A percentile compares a stretch with the other conserved stretches of the same genome.
Evolutionary conservation across 2,888 invertebrate species (phyloP).

Genomic region (Trachelus iudaicus): DNA sequence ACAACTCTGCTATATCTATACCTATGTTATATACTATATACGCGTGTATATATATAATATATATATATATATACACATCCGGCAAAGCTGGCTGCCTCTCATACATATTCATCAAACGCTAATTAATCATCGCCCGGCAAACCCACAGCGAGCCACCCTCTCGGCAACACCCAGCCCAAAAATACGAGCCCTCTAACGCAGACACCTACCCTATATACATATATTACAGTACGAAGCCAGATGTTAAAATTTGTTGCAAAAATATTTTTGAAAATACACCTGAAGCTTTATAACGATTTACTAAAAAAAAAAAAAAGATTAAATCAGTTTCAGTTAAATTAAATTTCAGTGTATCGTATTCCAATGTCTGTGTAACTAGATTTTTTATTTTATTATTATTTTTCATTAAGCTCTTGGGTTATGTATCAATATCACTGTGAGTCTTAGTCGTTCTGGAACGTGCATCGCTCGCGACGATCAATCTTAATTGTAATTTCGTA

Average conservation of each 20-base stretch:
- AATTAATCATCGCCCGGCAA: conserved; percentile 63
- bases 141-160: conserved; percentile 46
- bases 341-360: no score
- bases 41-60: background rate
- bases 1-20: conserved; percentile 24
- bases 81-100: conserved; percentile 38
- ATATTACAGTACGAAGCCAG: conserved; percentile 35
- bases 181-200: conserved; percentile 26
- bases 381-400: no score
- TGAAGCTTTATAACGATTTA: background rate
- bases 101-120: conserved; percentile 66
- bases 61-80: background rate
- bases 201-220: conserved; percentile 27
- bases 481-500: conserved; percentile 54
- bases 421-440: no score
- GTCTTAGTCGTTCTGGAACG: no score
- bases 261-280: conserved; percentile 22
- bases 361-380: no score
- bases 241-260: conserved; percentile 34
- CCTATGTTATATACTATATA: conserved; percentile 1
- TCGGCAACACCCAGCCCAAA: conserved; percentile 26
- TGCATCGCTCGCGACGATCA: conserved; percentile 30
- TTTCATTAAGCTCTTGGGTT: no score
- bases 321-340: no score
- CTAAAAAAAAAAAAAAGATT: no score